These are phyloP conservation scores for Metaphire vulgaris DNA, from an alignment of 1,140 invertebrate species.

Conservation along the genomic window DNA sequence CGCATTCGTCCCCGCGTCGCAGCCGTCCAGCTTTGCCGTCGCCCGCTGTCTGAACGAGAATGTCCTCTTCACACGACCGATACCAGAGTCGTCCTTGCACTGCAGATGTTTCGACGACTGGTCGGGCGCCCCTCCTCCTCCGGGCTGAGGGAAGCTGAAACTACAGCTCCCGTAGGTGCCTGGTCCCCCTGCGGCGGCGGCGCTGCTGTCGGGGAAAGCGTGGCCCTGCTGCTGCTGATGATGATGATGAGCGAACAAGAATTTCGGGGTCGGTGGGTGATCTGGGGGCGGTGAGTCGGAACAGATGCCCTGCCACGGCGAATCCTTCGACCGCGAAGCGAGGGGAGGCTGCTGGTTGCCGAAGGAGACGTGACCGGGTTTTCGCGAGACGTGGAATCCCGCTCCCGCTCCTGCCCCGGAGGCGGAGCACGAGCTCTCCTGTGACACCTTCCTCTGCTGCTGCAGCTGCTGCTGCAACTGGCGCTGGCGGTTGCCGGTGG, in stretches of 20 bases:
- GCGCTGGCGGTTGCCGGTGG: not conserved
- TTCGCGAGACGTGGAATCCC: not conserved
- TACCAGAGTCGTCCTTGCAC: not conserved
- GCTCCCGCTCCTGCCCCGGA: too few species aligned
- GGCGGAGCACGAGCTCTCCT: not conserved
- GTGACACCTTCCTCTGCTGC: not conserved
- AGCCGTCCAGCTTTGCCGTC: too few species aligned
- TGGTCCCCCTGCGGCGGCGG: too few species aligned
- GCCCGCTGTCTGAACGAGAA: too few species aligned
- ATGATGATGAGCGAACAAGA: not conserved
- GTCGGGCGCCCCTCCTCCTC: too few species aligned
- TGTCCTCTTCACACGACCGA: not conserved
- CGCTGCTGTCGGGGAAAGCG: too few species aligned
- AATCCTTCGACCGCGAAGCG: not conserved
- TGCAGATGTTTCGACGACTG: not conserved
- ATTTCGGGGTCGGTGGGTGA: not conserved
- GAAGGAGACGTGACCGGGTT: too few species aligned
- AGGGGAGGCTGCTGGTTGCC: too few species aligned
- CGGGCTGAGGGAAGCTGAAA: not conserved
- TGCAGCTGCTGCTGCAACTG: not conserved
- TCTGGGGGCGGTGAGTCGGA: not conserved
- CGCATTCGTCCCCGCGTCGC: too few species aligned
- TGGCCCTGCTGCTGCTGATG: not conserved
- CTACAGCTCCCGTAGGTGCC: not conserved
- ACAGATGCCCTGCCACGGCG: not conserved